Base-by-base conservation (phyloP, 2,797 vertebrate genomes). In the Buceros bicornis region DNA sequence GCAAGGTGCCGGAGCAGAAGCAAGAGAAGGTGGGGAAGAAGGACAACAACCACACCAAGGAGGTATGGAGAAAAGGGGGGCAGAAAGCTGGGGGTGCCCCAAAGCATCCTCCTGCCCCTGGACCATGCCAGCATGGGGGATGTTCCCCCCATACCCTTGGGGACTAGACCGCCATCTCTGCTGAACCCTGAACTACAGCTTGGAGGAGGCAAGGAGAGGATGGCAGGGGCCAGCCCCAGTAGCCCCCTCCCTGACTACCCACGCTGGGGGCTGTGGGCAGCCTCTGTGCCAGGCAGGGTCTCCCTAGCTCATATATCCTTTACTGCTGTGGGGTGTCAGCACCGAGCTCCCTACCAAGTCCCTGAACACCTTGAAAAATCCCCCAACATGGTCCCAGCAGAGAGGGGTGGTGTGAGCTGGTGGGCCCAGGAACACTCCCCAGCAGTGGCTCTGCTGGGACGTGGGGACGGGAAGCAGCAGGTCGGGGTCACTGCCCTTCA, bases 1-100 rank as follows among this genome's bases (percentile, higher is more conserved):
- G 92, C 73, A 95, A 66, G 33, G 94, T 88, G 13, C 92, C 80
- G 0, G 96, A 97, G 71, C 74, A 95, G n/a, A 94, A 78, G 5
- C 89, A 96, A 74, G 96, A 97, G 43, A 96, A 98, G 42, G 77
- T 67, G 0, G 57, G 60, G 3, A 97, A 97, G 64, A 67, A 84
- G 0, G 89, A 96, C 24, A 82, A 90, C 57, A 57, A 16, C 43
- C 58, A 65, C 21, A 10, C 65, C 45, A 85, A 83, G 10, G 90
- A 97, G 97, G 97, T 98, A 91, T 25, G 37, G 43, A 45, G 8
- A 31, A 64, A 71, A 42, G 16, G 35, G 15, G 33, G 45, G 8
- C 6, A 24, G 45, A 3, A 47, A 64, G 31, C 5, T 1, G 1
- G 31, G 29, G 37, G 26, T 10, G 4, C 20, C 60, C 53, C 48